Conservation (phyloP, 2,113 vertebrate genomes). For the Esox niger region DNA sequence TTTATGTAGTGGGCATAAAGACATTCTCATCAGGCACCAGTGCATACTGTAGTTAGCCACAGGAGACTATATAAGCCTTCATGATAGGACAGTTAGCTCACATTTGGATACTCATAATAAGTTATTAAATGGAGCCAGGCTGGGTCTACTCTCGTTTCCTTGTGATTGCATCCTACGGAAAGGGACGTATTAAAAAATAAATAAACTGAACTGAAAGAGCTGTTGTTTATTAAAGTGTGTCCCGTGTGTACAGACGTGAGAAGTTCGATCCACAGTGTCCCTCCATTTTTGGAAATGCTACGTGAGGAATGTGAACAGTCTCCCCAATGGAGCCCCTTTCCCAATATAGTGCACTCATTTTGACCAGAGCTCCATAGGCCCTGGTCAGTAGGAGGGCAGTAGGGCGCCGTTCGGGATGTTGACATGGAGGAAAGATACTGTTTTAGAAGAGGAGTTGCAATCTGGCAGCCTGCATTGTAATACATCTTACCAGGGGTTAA, state of each 20-base stretch:
- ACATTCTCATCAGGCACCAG: background rate
- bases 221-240: constrained; percentile 7
- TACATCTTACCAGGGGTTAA: constrained; percentile 24
- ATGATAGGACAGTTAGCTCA: background rate
- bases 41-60: background rate
- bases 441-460: constrained; percentile 7
- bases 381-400: too few relatives aligned
- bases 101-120: background rate
- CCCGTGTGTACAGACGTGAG: background rate
- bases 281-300: constrained; percentile 13
- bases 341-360: too few relatives aligned
- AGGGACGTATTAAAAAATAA: background rate
- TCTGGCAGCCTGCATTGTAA: constrained; percentile 10
- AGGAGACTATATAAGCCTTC: background rate
- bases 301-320: constrained; percentile 5
- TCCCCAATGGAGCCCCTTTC: background rate
- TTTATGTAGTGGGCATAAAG: background rate
- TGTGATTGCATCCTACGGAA: background rate
- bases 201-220: background rate
- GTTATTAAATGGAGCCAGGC: background rate
- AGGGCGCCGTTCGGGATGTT: background rate
- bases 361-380: too few relatives aligned
- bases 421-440: background rate
- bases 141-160: background rate
- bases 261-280: too few relatives aligned